Evolutionary conservation across 1,140 invertebrate species (phyloP).

Genomic region (Pogonomyrmex californicus): DNA sequence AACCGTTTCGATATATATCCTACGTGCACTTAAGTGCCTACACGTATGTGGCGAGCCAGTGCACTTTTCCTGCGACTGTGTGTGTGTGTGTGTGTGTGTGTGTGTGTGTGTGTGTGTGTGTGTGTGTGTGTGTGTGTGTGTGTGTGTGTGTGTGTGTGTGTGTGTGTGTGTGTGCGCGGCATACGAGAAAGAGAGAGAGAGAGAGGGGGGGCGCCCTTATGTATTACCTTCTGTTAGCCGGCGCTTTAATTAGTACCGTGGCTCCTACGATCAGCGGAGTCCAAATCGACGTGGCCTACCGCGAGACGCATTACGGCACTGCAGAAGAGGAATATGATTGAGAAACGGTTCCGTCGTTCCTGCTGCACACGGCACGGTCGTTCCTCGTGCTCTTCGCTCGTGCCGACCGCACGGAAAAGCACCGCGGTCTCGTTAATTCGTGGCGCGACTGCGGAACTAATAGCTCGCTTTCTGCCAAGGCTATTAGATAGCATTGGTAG

Average conservation of each 20-base stretch:
- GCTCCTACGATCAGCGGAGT: conserved; percentile 10
- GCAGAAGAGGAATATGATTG: conserved; percentile 19
- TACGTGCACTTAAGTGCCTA: conserved; percentile 46
- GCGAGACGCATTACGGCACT: conserved; percentile 9
- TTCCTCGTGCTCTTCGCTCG: conserved; percentile 29
- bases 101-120: too few species aligned
- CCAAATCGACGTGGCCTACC: conserved; percentile 38
- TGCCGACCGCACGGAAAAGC: conserved; percentile 24
- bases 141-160: too few species aligned
- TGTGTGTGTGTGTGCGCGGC: too few species aligned
- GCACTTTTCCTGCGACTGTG: conserved; percentile 36
- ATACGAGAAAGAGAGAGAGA: conserved; percentile 4
- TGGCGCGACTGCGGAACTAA: conserved; percentile 29
- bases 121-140: too few species aligned
- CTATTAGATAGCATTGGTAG: conserved; percentile 2
- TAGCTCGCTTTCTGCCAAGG: background rate
- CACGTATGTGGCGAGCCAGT: background rate
- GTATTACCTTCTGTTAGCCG: conserved; percentile 48
- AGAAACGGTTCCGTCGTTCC: conserved; percentile 25
- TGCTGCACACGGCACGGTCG: background rate
- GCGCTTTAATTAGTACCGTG: conserved; percentile 68
- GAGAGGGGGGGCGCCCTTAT: background rate
- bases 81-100: too few species aligned
- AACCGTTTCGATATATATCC: conserved; percentile 72
- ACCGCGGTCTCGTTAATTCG: conserved; percentile 49